Evolutionary conservation across 2,113 vertebrate species (phyloP), one percentile per base, ranked within the genome.

Genomic region (Puntigrus tetrazona): DNA sequence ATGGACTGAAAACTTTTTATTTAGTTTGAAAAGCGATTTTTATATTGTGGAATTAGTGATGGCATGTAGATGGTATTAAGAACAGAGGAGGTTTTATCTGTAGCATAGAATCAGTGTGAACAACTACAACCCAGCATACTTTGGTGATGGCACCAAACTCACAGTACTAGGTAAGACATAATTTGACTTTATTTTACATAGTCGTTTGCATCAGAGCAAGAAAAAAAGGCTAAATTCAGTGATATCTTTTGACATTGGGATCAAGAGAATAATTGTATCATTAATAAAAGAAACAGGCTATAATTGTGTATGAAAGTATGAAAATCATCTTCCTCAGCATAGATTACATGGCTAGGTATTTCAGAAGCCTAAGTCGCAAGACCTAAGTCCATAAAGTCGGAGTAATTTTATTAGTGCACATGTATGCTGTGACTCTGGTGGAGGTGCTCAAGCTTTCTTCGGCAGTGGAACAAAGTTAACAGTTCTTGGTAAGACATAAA

Each of bases 131-230:
- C 92, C 61, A 14, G 88, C 92, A 5, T 81, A 70, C 86, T 97
- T 97, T 2, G 96, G 95, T 20, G 22, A 3, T 6, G 95, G 95
- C 41, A 97, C 95, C 82, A 95, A 92, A 86, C 91, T 97, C 43
- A 94, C 92, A 0, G 94, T 96, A 16, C 65, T 90, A 84, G 92
- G 90, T 91, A 87, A 90, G 88, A 89, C 82, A 75, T 20, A 59
- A 25, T 50, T 78, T 74, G 72, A 14, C 3, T 29, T 74, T 22
- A 34, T 73, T 43, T 43, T 77, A 9, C 7, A 63, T 41, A 16
- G 34, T 0, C 14, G 36, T 9, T 25, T 18, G 41, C 11, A 27
- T 7, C 11, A n/a, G n/a, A 38, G 34, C 36, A 70, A 13, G 67
- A 70, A 70, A 59, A 25, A 18, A 55, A 18, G 31, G 38, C 34